These are phyloP conservation scores for Callospermophilus lateralis DNA, from an alignment of 2,113 vertebrate species.

Conservation along the genomic window DNA sequence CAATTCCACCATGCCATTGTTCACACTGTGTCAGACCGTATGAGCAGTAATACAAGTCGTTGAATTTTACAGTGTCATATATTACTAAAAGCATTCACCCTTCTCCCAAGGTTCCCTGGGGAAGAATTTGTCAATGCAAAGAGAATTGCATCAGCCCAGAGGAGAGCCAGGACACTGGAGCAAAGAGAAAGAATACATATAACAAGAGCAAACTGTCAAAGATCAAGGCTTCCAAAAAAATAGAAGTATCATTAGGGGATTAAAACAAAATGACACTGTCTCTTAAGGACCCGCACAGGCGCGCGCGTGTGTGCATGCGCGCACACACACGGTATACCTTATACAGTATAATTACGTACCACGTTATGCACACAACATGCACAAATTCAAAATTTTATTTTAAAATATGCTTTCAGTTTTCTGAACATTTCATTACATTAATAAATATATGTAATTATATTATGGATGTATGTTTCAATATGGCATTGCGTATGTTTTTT, in stretches of 20 bases:
- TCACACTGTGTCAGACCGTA: not conserved
- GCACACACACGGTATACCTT: not conserved
- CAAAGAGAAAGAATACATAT: not conserved
- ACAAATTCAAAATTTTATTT: not conserved
- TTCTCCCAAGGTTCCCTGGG: slow-evolving; percentile 6
- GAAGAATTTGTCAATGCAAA: slow-evolving; percentile 16
- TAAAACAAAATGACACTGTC: not conserved
- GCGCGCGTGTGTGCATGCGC: not conserved
- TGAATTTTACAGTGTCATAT: slow-evolving; percentile 47
- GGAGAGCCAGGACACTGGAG: not conserved
- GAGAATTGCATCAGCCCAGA: slow-evolving; percentile 20
- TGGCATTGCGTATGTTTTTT: not conserved
- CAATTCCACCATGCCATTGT: not conserved
- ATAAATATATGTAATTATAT: not conserved
- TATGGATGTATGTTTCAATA: not conserved
- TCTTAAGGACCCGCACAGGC: not conserved
- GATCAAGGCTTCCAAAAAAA: not conserved
- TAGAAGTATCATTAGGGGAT: not conserved
- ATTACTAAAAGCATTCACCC: not conserved
- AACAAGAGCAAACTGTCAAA: not conserved
- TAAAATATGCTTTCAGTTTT: not conserved
- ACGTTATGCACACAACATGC: not conserved
- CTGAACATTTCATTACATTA: not conserved
- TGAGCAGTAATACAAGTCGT: not conserved
- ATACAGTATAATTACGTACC: not conserved